Evolutionary conservation across 2,888 invertebrate genomes (phyloP).

Genomic region (Agonum fuliginosum): DNA sequence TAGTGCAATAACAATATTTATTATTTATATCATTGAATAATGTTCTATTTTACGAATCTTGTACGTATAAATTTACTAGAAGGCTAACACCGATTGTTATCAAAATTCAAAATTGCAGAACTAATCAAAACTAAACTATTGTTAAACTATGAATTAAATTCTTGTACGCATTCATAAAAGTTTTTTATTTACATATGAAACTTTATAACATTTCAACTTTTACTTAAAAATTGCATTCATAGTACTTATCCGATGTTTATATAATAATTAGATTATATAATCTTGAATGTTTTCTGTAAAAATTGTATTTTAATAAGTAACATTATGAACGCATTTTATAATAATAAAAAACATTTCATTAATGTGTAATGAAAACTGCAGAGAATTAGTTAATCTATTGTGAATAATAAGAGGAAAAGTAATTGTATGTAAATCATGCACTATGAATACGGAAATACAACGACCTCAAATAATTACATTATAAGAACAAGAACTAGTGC

Average conservation of each 20-base stretch:
- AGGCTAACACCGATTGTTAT: too few relatives aligned
- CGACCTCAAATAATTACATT: neutral
- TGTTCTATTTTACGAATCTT: too few relatives aligned
- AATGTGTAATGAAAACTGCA: neutral
- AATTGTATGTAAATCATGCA: neutral
- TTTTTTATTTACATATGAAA: constrained; percentile 5
- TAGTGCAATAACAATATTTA: too few relatives aligned
- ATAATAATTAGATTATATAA: neutral
- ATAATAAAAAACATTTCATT: too few relatives aligned
- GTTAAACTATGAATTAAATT: neutral
- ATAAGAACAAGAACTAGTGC: neutral
- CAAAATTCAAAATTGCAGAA: constrained; percentile 7
- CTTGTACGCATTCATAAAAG: neutral
- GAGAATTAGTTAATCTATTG: neutral
- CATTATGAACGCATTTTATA: too few relatives aligned
- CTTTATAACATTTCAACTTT: neutral
- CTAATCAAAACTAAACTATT: neutral
- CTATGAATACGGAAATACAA: constrained; percentile 7
- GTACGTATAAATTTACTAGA: too few relatives aligned
- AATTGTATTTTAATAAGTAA: constrained; percentile 18
- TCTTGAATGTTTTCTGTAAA: neutral
- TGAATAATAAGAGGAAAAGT: neutral
- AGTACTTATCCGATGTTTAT: neutral
- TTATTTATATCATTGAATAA: too few relatives aligned
- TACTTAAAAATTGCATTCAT: neutral